phyloP scores from a whole-genome alignment of 2,888 invertebrate species.

The Drosophila mulleri region DNA sequence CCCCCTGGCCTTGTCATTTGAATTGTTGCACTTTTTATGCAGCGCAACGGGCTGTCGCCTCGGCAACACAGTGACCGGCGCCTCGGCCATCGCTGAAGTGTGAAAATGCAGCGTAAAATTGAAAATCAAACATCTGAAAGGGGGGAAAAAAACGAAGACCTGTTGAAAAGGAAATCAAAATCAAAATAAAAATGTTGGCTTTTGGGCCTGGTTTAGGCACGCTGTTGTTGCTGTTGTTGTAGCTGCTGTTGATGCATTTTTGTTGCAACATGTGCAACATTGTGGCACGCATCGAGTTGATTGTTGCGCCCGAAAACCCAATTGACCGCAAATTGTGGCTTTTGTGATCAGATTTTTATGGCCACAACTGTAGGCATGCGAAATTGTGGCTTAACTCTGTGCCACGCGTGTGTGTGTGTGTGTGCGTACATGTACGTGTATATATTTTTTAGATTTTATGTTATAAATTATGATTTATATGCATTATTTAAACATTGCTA shows the following conservation, averaged over 20 bases:
- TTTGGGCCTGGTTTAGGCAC: constrained; percentile 37
- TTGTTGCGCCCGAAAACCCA: constrained; percentile 78
- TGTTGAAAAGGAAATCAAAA: constrained; percentile 29
- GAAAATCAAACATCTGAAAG: constrained; percentile 12
- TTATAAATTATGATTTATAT: too few relatives aligned
- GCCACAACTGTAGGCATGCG: constrained; percentile 30
- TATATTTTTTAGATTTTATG: not conserved
- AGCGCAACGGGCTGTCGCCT: constrained; percentile 55
- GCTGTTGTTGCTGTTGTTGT: constrained; percentile 19
- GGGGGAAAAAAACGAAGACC: not conserved
- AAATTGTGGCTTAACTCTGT: not conserved
- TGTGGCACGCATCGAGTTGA: constrained; percentile 54
- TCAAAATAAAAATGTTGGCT: constrained; percentile 47
- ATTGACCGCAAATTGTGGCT: constrained; percentile 81
- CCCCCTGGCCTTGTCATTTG: constrained; percentile 60
- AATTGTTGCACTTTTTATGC: constrained; percentile 80
- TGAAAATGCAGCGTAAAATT: constrained; percentile 73
- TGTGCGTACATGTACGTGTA: not conserved
- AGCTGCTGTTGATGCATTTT: constrained; percentile 71
- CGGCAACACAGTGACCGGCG: constrained; percentile 23
- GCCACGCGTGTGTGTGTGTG: constrained; percentile 1
- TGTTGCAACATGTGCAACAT: constrained; percentile 75
- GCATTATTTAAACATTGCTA: constrained; percentile 6
- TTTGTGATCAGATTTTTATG: constrained; percentile 77
- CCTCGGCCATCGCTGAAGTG: constrained; percentile 63